phyloP scores from a whole-genome alignment of 2,113 vertebrate species.

The Ictidomys tridecemlineatus region DNA sequence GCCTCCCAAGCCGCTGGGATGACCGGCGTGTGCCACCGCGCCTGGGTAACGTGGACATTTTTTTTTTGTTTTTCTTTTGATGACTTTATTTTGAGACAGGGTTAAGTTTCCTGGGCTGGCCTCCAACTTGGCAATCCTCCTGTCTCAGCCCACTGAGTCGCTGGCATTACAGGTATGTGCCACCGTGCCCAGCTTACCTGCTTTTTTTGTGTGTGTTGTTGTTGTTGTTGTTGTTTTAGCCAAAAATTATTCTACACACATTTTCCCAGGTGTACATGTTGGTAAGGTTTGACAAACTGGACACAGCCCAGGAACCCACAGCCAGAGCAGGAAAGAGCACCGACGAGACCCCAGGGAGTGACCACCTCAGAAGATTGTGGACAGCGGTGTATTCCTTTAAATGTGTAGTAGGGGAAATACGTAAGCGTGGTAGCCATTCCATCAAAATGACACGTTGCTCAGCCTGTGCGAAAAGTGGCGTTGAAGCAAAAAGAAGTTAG shows the following conservation, averaged over 20 bases:
- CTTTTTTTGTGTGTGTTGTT: no score
- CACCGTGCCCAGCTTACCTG: no score
- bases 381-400: background rate
- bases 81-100: no score
- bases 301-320: background rate
- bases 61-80: no score
- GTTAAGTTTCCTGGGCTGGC: no score
- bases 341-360: fast-evolving
- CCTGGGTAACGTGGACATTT: no score
- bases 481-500: background rate
- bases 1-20: no score
- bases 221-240: background rate
- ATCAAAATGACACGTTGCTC: background rate
- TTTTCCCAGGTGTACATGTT: background rate
- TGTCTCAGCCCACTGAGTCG: no score
- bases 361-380: background rate
- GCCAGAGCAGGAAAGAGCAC: background rate
- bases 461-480: background rate
- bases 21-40: no score
- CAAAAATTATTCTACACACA: background rate
- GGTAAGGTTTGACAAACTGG: background rate
- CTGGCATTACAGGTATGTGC: no score
- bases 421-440: background rate
- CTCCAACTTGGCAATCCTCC: no score
- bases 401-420: background rate